Evolutionary conservation across 2,113 vertebrate species (phyloP).

Genomic region (Austrofundulus limnaeus): DNA sequence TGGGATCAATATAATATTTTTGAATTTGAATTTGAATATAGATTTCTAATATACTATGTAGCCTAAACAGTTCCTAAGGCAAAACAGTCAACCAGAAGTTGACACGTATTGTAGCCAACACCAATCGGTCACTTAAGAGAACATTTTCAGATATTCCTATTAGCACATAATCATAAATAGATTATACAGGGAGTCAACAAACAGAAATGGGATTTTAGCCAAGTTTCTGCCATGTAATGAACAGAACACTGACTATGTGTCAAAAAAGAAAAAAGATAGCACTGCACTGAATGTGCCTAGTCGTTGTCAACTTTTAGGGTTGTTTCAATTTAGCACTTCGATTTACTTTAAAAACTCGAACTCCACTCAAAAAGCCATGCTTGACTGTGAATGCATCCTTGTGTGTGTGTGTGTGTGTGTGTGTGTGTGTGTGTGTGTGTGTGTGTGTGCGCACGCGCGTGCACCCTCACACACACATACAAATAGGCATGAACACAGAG

Average conservation of each 20-base stretch:
- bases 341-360: conserved; percentile 39
- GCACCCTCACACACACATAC: neutral
- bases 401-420: no score
- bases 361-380: conserved; percentile 37
- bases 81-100: conserved; percentile 45
- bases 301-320: conserved; percentile 38
- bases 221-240: conserved; percentile 20
- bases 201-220: conserved; percentile 22
- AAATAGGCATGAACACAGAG: conserved; percentile 12
- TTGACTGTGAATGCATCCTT: conserved; percentile 21
- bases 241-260: conserved; percentile 29
- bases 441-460: neutral
- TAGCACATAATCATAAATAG: neutral
- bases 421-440: neutral
- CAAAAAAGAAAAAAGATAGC: neutral
- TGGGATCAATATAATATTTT: no score
- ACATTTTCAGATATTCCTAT: neutral
- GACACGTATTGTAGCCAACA: conserved; percentile 39
- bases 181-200: neutral
- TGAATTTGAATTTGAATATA: no score
- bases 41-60: conserved; percentile 39
- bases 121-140: neutral
- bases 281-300: conserved; percentile 1
- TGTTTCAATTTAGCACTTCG: conserved; percentile 42
- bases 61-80: conserved; percentile 31